Evolutionary conservation across 2,888 invertebrate species (phyloP).

Genomic region (Hartigia nigra): DNA sequence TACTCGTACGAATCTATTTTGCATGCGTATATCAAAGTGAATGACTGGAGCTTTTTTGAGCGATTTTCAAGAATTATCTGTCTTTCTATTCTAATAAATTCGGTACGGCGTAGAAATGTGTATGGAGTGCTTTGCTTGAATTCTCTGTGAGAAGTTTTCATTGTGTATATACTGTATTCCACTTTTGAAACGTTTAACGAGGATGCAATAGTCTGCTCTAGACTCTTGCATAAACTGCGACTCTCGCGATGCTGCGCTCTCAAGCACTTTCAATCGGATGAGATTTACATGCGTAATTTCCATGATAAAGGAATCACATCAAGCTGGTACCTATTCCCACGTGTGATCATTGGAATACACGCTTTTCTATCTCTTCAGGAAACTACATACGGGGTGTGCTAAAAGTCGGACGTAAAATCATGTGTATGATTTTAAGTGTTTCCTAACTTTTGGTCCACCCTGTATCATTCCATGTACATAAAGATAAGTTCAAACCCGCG

Average conservation of each 20-base stretch:
- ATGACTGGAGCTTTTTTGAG: neutral
- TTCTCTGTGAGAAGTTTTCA: neutral
- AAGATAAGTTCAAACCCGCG: too few species aligned
- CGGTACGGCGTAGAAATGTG: neutral
- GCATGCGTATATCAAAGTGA: neutral
- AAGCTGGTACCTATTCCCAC: neutral
- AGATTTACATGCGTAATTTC: neutral
- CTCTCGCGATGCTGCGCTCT: neutral
- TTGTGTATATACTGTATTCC: neutral
- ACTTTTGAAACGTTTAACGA: neutral
- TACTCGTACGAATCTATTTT: neutral
- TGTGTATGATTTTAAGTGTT: neutral
- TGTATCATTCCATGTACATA: too few species aligned
- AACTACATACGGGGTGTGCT: neutral
- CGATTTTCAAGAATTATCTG: neutral
- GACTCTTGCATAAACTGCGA: neutral
- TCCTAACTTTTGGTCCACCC: neutral
- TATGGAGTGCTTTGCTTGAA: neutral
- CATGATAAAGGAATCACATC: neutral
- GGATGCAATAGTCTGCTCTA: neutral
- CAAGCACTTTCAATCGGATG: neutral
- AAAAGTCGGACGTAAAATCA: neutral
- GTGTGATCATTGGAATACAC: neutral
- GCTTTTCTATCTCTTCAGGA: neutral
- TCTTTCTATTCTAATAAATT: neutral